Evolutionary conservation across 2,113 vertebrate species (phyloP).

Genomic region (Dolichotis patagonum): DNA sequence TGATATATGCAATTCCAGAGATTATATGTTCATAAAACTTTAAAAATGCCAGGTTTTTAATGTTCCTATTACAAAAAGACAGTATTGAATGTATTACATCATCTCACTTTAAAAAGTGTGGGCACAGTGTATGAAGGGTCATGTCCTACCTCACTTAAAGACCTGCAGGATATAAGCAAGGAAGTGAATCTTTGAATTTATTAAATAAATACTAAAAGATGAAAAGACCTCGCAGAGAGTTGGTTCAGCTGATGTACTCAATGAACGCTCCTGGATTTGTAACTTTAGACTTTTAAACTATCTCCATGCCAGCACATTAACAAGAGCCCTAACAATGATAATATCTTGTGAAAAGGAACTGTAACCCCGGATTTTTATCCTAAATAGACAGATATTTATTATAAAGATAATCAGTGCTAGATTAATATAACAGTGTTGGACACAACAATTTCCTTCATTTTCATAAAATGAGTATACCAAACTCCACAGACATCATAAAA

Average conservation of each 20-base stretch:
- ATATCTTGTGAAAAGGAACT: neutral
- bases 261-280: neutral
- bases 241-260: neutral
- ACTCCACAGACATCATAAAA: neutral
- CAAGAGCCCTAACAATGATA: rapidly evolving
- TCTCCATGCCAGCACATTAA: neutral
- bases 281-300: neutral
- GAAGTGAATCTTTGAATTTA: neutral
- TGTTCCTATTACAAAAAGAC: neutral
- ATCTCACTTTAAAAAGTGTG: neutral
- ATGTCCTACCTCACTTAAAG: neutral
- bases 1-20: neutral
- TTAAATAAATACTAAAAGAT: neutral
- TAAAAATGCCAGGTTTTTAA: neutral
- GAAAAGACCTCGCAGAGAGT: neutral
- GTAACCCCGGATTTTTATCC: neutral
- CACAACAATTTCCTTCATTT: neutral
- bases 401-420: neutral
- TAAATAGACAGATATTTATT: neutral
- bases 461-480: neutral
- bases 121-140: neutral
- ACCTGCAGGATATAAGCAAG: neutral
- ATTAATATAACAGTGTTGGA: neutral
- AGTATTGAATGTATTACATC: neutral
- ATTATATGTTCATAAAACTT: neutral